A percentile compares a stretch with the other conserved stretches of the same genome.
phyloP scores from a whole-genome alignment of 2,888 invertebrate species.

The Anticlea derivata region DNA sequence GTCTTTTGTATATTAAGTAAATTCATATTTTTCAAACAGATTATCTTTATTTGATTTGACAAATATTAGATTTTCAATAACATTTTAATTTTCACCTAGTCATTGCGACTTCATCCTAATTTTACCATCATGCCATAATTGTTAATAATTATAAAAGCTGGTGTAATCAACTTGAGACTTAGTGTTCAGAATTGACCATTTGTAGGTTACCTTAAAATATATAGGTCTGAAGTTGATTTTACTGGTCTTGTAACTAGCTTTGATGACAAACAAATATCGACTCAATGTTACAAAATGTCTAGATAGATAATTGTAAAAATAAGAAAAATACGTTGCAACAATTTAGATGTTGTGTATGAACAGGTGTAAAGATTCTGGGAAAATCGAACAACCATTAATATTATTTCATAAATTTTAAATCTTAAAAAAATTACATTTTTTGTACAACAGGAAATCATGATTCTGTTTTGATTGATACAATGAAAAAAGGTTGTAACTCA shows the following conservation, averaged over 20 bases:
- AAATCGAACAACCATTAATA: neutral
- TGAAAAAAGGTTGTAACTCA: no score
- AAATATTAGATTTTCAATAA: no score
- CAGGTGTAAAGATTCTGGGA: conserved; percentile 20
- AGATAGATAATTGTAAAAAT: conserved; percentile 75
- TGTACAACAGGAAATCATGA: no score
- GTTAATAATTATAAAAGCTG: conserved; percentile 1
- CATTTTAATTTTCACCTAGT: conserved; percentile 17
- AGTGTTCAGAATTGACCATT: neutral
- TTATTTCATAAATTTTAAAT: no score
- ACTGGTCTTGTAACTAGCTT: neutral
- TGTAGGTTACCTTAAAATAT: neutral
- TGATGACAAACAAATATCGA: conserved; percentile 21
- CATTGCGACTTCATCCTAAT: conserved; percentile 24
- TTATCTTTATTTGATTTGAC: no score
- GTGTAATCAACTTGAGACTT: neutral
- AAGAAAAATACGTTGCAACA: conserved; percentile 40
- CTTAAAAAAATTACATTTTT: no score
- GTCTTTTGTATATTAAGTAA: no score
- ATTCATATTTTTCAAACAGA: no score
- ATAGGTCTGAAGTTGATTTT: conserved; percentile 8
- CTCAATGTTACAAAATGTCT: conserved; percentile 62
- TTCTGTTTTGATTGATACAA: no score
- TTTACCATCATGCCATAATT: conserved; percentile 33
- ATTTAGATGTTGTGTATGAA: conserved; percentile 17